These are phyloP conservation scores for Vanessa cardui DNA, from an alignment of 2,888 invertebrate species.

Conservation along the genomic window DNA sequence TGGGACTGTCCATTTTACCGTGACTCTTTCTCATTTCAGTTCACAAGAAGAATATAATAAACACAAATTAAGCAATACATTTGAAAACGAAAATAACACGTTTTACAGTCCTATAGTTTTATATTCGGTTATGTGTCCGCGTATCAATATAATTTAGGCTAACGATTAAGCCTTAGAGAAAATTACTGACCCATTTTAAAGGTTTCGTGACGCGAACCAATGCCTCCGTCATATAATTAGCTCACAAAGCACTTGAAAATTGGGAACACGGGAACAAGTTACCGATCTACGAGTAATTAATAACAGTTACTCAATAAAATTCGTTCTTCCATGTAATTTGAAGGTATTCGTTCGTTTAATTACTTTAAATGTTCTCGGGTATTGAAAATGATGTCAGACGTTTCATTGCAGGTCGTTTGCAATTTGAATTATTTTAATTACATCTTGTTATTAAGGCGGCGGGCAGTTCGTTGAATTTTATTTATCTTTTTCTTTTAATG, in stretches of 20 bases:
- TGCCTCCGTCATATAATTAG: conserved; percentile 15
- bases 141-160: too few relatives aligned
- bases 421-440: not conserved
- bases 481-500: too few relatives aligned
- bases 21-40: too few relatives aligned
- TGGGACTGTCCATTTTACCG: too few relatives aligned
- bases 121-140: too few relatives aligned
- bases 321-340: conserved; percentile 23
- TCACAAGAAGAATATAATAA: too few relatives aligned
- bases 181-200: conserved; percentile 8
- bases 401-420: not conserved
- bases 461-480: too few relatives aligned
- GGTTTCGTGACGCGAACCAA: conserved; percentile 9
- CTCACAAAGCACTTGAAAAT: conserved; percentile 14
- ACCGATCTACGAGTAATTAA: conserved; percentile 9
- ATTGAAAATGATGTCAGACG: not conserved
- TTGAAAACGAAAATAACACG: too few relatives aligned
- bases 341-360: conserved; percentile 21
- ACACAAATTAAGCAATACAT: too few relatives aligned
- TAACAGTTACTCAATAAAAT: conserved; percentile 23
- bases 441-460: not conserved
- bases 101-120: too few relatives aligned
- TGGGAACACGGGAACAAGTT: not conserved
- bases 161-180: too few relatives aligned
- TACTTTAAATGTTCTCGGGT: conserved; percentile 2